Percentiles rank a stretch among this genome's conserved stretches.
These are phyloP conservation scores for Psittacula derbiana DNA, from an alignment of 2,797 vertebrate species.

Conservation along the genomic window DNA sequence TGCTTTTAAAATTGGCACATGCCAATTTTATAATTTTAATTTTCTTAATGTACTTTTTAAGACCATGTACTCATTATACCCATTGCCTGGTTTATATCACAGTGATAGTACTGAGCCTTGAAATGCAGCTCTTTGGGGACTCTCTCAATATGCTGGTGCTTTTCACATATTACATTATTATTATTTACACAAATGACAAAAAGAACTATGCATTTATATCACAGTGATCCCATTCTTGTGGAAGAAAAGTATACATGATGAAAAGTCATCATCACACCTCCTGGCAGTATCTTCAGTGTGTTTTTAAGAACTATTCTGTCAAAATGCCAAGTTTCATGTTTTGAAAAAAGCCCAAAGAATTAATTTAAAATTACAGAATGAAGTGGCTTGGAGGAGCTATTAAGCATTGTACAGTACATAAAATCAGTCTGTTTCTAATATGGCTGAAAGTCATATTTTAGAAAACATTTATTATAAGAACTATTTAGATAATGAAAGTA, in stretches of 20 bases:
- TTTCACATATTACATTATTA: not conserved
- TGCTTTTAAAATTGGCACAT: not conserved
- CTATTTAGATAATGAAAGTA: slow-evolving; percentile 32
- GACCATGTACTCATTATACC: not conserved
- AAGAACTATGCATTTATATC: not conserved
- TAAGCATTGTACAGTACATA: slow-evolving; percentile 14
- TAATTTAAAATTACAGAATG: slow-evolving; percentile 1
- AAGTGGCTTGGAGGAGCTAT: not conserved
- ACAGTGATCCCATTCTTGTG: not conserved
- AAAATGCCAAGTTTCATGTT: slow-evolving; percentile 6
- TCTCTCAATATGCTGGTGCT: not conserved
- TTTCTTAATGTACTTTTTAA: not conserved
- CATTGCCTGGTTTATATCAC: not conserved
- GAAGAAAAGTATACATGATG: not conserved
- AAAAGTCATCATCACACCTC: not conserved
- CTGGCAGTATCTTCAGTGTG: not conserved
- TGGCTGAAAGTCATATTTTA: slow-evolving; percentile 8
- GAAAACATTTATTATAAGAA: slow-evolving; percentile 2
- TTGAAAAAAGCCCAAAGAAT: not conserved
- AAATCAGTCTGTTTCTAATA: not conserved
- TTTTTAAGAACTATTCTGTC: not conserved
- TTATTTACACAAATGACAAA: not conserved
- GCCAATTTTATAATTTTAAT: not conserved
- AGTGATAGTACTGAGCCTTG: not conserved
- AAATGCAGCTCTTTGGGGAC: not conserved